Base-by-base conservation (phyloP, 2,113 vertebrate genomes). In the Myrmophylax atrothorax region DNA sequence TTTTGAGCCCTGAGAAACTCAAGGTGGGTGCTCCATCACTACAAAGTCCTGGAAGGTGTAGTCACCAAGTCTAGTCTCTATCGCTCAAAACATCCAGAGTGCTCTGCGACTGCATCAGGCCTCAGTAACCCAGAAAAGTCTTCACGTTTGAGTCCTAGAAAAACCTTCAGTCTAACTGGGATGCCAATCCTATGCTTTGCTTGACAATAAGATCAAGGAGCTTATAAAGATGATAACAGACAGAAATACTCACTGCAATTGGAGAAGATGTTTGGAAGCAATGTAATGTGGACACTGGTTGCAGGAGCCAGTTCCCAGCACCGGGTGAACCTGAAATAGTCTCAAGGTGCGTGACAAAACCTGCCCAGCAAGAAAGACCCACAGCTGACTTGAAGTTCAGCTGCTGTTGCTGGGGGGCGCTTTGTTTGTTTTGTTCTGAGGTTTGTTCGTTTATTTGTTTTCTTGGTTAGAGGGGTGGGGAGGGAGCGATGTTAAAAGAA, bases 391-490 rank as follows among this genome's bases (percentile, higher is more conserved):
- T 40, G 11, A 93, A 63, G 8, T 91, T 62, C 2, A 7, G 52
- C n/a, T 85, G 49, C 18, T 70, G 12, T 4, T 72, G 60, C 31
- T 77, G 10, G 3, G 14, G 13, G 2, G 2, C 2, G 2, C 2
- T n/a, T n/a, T 28, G 22, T 68, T 82, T 25, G 3, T 9, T 78
- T 72, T 46, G 4, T 44, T 89, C 10, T 22, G 38, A 26, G 5
- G 15, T 47, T 78, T 31, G 22, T 12, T 50, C 22, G 13, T 53
- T 58, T 19, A 18, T 12, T 66, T 87, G 24, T 5, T 52, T 74
- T 37, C 6, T 2, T 25, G 50, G 11, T 8, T 18, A 9, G 4
- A 5, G 0, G 28, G 4, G 37, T 16, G 20, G 6, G 6, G 7
- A 42, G 40, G 40, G 40, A 42, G 14, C 3, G 14, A 10, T 23